Conservation (phyloP, 2,888 invertebrate genomes). For the Siphonodentalium dalli region DNA sequence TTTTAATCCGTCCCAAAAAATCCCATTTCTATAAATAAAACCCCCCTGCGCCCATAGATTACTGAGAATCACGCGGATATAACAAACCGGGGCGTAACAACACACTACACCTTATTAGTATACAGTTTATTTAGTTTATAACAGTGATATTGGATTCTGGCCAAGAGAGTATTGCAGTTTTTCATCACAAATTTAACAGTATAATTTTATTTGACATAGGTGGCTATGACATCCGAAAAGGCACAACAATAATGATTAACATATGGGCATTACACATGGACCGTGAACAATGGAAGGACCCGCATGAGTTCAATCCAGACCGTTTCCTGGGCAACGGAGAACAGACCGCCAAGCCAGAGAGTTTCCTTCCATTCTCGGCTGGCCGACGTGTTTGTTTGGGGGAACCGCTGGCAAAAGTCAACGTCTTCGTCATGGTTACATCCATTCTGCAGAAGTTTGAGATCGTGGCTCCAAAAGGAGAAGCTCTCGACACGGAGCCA, state of each 20-base stretch:
- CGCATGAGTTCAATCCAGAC: conserved; percentile 43
- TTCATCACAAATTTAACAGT: too few relatives aligned
- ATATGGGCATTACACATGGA: conserved; percentile 42
- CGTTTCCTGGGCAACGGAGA: conserved; percentile 43
- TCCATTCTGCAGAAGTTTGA: conserved; percentile 32
- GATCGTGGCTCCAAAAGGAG: conserved; percentile 30
- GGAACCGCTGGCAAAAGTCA: conserved; percentile 44
- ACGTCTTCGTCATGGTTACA: conserved; percentile 40
- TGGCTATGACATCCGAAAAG: conserved; percentile 40
- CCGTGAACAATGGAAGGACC: conserved; percentile 41
- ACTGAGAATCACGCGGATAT: too few relatives aligned
- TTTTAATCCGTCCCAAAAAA: too few relatives aligned
- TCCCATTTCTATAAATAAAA: too few relatives aligned
- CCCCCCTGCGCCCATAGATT: too few relatives aligned
- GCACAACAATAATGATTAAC: conserved; percentile 41
- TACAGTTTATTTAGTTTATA: too few relatives aligned
- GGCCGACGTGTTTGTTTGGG: conserved; percentile 52
- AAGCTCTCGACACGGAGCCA: too few relatives aligned
- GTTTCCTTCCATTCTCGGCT: conserved; percentile 50
- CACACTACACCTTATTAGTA: too few relatives aligned
- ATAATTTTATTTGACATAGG: too few relatives aligned
- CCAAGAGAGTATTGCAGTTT: too few relatives aligned
- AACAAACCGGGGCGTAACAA: too few relatives aligned
- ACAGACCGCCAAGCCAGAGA: conserved; percentile 35
- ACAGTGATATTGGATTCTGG: too few relatives aligned